Evolutionary conservation across 1,140 invertebrate genomes (phyloP), one percentile per base, ranked within the genome.

Genomic region (Marisa cornuarietis): DNA sequence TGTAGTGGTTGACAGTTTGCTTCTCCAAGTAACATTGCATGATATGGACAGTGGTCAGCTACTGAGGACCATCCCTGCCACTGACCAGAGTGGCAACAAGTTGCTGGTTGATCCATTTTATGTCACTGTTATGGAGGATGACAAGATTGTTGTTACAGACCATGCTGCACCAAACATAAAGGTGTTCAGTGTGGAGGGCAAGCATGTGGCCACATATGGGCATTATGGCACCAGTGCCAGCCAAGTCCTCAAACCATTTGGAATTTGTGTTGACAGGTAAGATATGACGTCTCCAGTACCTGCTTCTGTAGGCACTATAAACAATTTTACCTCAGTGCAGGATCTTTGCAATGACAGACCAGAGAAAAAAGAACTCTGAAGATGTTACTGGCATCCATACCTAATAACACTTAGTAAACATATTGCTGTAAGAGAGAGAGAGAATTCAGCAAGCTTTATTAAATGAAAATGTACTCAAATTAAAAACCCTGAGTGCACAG

Each of bases 161-260:
- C 86, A 85, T 51, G 88, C 87, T 4, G 84, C 88, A 16, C 88
- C 88, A 54, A 88, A 90, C 80, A 84, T 90, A 14, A 88, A 88
- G 79, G 81, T 90, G 4, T 87, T 89, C 76, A 84, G 82, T 61
- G 69, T 80, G 8, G 69, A 79, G 20, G 88, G 87, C 0, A 61
- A 80, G 66, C 83, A 79, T 42, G 73, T 88, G 18, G 81, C 83
- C 8, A 80, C 82, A n/a, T 86, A 86, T 73, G 87, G 88, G 1
- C 84, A 79, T 18, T 89, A 89, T 71, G 88, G 88, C 10, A 86
- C 84, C 26, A 75, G 84, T 54, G 76, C 85, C 24, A 84, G 88
- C 42, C 84, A 90, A 71, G 80, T 87, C 10, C 80, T 90, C 4
- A 87, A 90, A 62, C 89, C 89, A 11, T 87, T 86, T 78, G 89